phyloP scores from a whole-genome alignment of 2,113 vertebrate species.

The Terrapene triunguis region DNA sequence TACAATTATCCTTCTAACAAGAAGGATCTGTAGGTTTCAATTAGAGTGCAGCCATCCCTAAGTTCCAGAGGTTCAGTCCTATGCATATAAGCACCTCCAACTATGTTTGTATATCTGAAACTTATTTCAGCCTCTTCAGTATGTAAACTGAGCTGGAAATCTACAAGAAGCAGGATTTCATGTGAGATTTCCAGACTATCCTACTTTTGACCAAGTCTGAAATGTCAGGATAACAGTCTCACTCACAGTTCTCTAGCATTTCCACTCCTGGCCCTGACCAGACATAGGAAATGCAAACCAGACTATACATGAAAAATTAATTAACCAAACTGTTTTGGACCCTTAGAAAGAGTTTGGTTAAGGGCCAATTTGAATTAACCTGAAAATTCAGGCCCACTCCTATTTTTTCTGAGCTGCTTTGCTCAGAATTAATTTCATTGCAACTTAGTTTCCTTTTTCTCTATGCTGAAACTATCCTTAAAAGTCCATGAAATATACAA shows the following conservation, averaged over 20 bases:
- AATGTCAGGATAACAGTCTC: background rate
- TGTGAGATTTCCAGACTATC: conserved; percentile 10
- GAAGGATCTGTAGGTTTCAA: background rate
- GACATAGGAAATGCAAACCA: conserved; percentile 35
- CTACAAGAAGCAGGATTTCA: background rate
- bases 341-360: conserved; percentile 49
- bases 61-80: background rate
- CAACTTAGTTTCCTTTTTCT: conserved; percentile 26
- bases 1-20: background rate
- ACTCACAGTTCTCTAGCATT: conserved; percentile 22
- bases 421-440: conserved; percentile 35
- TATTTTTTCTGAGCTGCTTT: conserved; percentile 39
- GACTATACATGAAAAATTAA: conserved; percentile 26
- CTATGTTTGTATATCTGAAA: conserved; percentile 8
- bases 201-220: conserved; percentile 31
- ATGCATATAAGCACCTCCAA: background rate
- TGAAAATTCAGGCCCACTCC: conserved; percentile 38
- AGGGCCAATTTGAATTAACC: conserved; percentile 31
- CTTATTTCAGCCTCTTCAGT: background rate
- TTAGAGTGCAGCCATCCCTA: background rate
- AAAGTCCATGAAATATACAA: background rate
- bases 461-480: conserved; percentile 14
- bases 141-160: background rate
- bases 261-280: background rate
- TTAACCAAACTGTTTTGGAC: background rate